Base-by-base conservation (phyloP, 2,113 vertebrate genomes). In the Cheirogaleus medius region DNA sequence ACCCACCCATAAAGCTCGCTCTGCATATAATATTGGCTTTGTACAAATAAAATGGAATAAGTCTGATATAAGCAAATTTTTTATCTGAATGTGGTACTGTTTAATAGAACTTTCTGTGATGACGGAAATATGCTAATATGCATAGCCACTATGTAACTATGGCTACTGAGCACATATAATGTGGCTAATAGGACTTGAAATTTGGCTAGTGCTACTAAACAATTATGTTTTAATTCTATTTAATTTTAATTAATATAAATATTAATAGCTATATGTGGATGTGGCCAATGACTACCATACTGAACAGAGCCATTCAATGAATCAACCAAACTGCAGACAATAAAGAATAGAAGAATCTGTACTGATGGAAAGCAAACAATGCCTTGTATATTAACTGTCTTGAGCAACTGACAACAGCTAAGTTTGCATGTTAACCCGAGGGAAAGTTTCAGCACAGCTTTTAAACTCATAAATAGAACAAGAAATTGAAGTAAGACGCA, bases 401-500 rank as follows among this genome's bases (percentile, higher is more conserved):
- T 76, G 44, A 54, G 39, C 42, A 58, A 47, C 14, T 32, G 27
- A 91, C 58, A 85, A 29, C 6, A 78, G 58, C n/a, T 47, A 56
- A 82, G 60, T 71, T 64, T 63, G n/a, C 47, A 56, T 52, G 58
- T 47, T 81, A 77, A 71, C 25, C n/a, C 32, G 77, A 8, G 71
- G 52, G 64, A 80, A 95, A 91, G 63, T 71, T 82, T 64, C 66
- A 77, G 10, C 13, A 37, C n/a, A 34, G 23, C 63, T 68, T 84
- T 54, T 39, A 52, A 96, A 76, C 81, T 95, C 66, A 76, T 64
- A 95, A 77, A 82, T 34, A 94, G 68, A 90, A 82, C 3, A 37
- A 89, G 73, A 97, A 64, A 58, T 83, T 83, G 94, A 82, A 87
- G 64, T 93, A 47, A 93, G 77, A 80, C n/a, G 42, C 52, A 87